Conservation (phyloP, 2,888 invertebrate species). For the Eugnorisma glareosa region DNA sequence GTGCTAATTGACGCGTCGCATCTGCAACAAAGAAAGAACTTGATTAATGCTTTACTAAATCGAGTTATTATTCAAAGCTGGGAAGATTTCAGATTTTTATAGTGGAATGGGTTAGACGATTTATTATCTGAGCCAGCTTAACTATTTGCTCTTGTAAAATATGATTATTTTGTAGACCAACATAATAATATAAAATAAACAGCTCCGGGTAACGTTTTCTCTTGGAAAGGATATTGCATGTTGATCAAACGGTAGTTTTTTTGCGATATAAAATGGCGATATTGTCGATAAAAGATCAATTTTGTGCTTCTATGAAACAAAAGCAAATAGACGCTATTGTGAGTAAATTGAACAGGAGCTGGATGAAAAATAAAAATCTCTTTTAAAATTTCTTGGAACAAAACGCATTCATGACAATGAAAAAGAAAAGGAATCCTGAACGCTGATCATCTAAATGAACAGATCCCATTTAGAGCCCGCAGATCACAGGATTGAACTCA, state of each 20-base stretch:
- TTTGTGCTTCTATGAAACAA: constrained; percentile 31
- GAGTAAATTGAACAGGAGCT: constrained; percentile 5
- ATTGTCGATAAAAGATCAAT: constrained; percentile 13
- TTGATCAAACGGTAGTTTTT: constrained; percentile 18
- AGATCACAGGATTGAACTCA: constrained; percentile 62
- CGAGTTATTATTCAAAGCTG: constrained; percentile 56
- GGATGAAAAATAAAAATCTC: background rate
- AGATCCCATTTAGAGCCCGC: constrained; percentile 46
- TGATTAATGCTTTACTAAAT: constrained; percentile 53
- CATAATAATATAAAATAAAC: constrained; percentile 42
- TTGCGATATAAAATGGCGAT: constrained; percentile 9
- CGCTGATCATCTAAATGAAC: constrained; percentile 39
- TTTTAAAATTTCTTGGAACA: background rate
- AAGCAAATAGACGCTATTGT: constrained; percentile 5
- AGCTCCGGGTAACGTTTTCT: constrained; percentile 19
- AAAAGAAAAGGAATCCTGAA: constrained; percentile 5
- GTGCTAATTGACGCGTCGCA: constrained; percentile 54
- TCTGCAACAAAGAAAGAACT: constrained; percentile 67
- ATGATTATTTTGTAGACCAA: constrained; percentile 20
- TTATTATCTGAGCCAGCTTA: constrained; percentile 47
- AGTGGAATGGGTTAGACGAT: constrained; percentile 46
- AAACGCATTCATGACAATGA: background rate
- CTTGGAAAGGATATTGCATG: constrained; percentile 32
- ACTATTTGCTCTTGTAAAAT: constrained; percentile 36
- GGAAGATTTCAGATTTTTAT: constrained; percentile 46